Base-by-base conservation (phyloP, 2,888 invertebrate species). In the Mycogona germanica region DNA sequence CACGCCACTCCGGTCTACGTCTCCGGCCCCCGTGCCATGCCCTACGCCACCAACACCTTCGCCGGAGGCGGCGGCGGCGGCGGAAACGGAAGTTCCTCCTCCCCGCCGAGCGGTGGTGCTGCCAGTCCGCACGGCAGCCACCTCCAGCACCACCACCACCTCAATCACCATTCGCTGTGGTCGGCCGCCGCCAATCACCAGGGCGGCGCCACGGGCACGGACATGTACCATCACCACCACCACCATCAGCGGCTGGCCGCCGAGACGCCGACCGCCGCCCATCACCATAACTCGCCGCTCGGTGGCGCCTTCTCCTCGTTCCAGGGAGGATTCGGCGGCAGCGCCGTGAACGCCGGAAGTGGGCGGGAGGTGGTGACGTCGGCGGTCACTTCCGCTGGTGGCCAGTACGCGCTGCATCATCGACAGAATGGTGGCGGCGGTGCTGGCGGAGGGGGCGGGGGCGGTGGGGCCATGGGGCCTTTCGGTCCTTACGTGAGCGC, bases 1-100 rank as follows among this genome's bases (percentile, higher is more conserved):
- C 49, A 49, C 26, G 49, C 49, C 1, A 49, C 49, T 6, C 49
- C 49, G 14, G 49, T 49, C 4, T 49, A 49, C 25, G 49, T 49
- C 2, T 49, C 49, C 5, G 49, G 35, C n/a, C 37, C 49, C 17
- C 21, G 49, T 19, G 35, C 32, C 49, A 37, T n/a, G n/a, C n/a
- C n/a, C n/a, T n/a, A n/a, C n/a, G n/a, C n/a, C n/a, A n/a, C n/a
- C n/a, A 35, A 35, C n/a, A 12, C 35, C 12, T 12, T 12, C n/a
- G 35, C n/a, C n/a, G 35, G 12, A 35, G n/a, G 35, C 35, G 35
- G 35, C 35, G 35, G 35, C 35, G 35, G 35, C 35, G n/a, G 35
- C n/a, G 35, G 35, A 12, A n/a, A n/a, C n/a, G 35, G 12, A 12
- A n/a, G 35, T 35, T 12, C n/a, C 35, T 12, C n/a, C n/a, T 12